Conservation (phyloP, 2,113 vertebrate species). For the Lonchura striata region DNA sequence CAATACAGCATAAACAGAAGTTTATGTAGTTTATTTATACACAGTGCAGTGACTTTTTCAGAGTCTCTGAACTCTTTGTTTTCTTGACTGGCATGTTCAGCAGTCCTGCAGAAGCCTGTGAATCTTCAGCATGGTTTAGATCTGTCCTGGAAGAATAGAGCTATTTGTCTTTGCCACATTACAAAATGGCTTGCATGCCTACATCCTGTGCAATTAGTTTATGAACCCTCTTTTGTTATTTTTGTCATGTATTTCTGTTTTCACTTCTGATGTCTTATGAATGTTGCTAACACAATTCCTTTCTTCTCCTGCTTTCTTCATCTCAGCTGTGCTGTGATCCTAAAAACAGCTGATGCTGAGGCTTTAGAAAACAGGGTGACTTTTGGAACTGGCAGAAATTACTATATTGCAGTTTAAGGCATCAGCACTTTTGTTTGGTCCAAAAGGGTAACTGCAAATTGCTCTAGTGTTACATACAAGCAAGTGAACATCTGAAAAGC, state of each 20-base stretch:
- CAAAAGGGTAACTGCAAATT: background rate
- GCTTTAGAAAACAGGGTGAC: background rate
- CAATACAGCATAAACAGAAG: background rate
- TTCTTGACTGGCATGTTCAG: background rate
- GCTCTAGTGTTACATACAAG: background rate
- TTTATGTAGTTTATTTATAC: background rate
- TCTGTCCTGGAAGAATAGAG: slow-evolving; percentile 45
- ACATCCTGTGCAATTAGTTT: slow-evolving; percentile 52
- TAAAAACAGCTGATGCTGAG: slow-evolving; percentile 28
- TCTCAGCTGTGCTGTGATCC: background rate
- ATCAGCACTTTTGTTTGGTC: background rate
- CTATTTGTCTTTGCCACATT: slow-evolving; percentile 55
- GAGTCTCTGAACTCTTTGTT: background rate
- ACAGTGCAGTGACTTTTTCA: background rate
- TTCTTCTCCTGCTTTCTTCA: slow-evolving; percentile 26
- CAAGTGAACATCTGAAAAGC: background rate
- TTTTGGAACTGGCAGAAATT: background rate
- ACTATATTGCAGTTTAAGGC: background rate
- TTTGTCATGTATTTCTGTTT: slow-evolving; percentile 62
- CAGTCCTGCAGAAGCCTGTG: slow-evolving; percentile 10
- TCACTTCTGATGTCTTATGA: slow-evolving; percentile 45
- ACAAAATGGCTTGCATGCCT: slow-evolving; percentile 53
- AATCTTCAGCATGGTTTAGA: slow-evolving; percentile 46
- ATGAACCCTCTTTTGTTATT: slow-evolving; percentile 53
- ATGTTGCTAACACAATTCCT: slow-evolving; percentile 30